phyloP scores from a whole-genome alignment of 92 coral and sea anemone genomes.

The Paramuricea clavata region DNA sequence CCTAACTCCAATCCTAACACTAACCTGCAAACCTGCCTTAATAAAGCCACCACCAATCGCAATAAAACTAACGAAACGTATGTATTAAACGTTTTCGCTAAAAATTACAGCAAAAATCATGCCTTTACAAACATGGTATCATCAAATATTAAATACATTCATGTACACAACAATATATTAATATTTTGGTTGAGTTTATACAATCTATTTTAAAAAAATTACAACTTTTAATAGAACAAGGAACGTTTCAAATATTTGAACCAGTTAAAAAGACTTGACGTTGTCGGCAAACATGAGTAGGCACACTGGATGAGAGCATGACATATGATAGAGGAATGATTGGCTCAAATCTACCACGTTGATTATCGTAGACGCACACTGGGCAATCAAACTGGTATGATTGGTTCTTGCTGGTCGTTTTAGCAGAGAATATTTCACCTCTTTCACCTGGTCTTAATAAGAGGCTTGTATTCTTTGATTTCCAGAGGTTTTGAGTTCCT shows the following conservation, averaged over 20 bases:
- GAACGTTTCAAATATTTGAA: background rate
- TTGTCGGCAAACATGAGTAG: constrained; percentile 28
- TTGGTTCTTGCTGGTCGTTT: background rate
- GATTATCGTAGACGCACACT: constrained; percentile 10
- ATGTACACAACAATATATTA: background rate
- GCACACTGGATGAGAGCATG: constrained; percentile 17
- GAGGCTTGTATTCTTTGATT: constrained; percentile 1
- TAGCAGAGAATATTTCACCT: background rate
- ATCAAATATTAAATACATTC: background rate
- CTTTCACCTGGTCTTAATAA: constrained; percentile 2
- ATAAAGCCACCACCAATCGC: no score
- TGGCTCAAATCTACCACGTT: background rate
- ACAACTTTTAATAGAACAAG: background rate
- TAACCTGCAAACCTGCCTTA: no score
- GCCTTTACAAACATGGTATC: background rate
- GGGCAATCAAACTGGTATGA: constrained; percentile 10
- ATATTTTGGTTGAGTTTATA: background rate
- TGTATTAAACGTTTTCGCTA: no score
- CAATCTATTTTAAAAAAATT: background rate
- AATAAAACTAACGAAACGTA: no score
- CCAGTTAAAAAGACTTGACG: constrained; percentile 32
- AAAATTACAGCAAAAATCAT: background rate
- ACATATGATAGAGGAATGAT: background rate
- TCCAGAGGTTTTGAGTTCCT: constrained; percentile 38
- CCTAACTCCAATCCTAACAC: no score